Evolutionary conservation across 2,888 invertebrate species (phyloP).

Genomic region (Flexamia atlantica): DNA sequence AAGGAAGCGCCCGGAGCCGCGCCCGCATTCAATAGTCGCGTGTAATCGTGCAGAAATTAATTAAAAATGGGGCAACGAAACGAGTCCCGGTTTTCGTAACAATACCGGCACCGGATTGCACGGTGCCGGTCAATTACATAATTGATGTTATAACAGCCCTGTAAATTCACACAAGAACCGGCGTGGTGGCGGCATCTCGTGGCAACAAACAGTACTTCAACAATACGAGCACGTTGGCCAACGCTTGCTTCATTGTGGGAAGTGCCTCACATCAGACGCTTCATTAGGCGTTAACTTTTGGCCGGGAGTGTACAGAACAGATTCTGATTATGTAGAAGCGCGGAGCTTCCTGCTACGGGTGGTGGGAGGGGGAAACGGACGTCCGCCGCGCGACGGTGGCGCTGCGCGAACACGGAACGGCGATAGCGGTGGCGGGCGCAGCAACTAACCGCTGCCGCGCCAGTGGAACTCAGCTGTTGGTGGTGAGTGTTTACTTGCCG

Average conservation of each 20-base stretch:
- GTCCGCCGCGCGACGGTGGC: slow-evolving; percentile 61
- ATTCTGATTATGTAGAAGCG: slow-evolving; percentile 63
- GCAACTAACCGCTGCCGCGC: slow-evolving; percentile 51
- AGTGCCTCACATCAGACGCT: slow-evolving; percentile 54
- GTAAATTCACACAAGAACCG: slow-evolving; percentile 48
- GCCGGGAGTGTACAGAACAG: slow-evolving; percentile 58
- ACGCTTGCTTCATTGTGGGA: slow-evolving; percentile 47
- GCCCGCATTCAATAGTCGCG: slow-evolving; percentile 20
- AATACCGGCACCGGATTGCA: slow-evolving; percentile 54
- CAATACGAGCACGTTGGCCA: slow-evolving; percentile 29
- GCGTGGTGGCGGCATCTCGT: slow-evolving; percentile 7
- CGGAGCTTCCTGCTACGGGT: slow-evolving; percentile 58
- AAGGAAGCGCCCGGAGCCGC: slow-evolving; percentile 11
- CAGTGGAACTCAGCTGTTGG: slow-evolving; percentile 61
- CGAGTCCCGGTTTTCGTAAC: slow-evolving; percentile 45
- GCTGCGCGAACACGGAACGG: slow-evolving; percentile 41
- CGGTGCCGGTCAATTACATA: slow-evolving; percentile 41
- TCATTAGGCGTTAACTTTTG: slow-evolving; percentile 55
- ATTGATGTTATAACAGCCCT: slow-evolving; percentile 42
- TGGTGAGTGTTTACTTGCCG: slow-evolving; percentile 57
- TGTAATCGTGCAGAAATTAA: slow-evolving; percentile 56
- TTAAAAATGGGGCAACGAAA: slow-evolving; percentile 52
- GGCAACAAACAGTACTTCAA: neutral
- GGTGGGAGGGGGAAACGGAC: slow-evolving; percentile 60
- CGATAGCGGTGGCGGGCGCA: slow-evolving; percentile 48